These are phyloP conservation scores for Procambarus clarkii DNA, from an alignment of 1,140 invertebrate genomes.

Conservation along the genomic window DNA sequence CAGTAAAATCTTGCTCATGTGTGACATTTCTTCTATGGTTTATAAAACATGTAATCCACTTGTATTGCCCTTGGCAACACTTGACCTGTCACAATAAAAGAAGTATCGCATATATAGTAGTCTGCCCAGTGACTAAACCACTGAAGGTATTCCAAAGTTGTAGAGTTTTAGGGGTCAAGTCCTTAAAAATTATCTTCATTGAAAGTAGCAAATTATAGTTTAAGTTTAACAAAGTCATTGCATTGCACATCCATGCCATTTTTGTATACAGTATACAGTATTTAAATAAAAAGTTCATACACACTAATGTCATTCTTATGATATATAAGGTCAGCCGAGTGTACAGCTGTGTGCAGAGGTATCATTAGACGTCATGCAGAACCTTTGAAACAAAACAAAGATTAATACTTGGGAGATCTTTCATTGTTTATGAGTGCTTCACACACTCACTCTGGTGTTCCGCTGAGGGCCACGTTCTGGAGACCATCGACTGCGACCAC, in stretches of 20 bases:
- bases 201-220: too few relatives aligned
- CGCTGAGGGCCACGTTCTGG: constrained; percentile 33
- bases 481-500: constrained; percentile 31
- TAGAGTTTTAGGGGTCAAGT: too few relatives aligned
- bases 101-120: too few relatives aligned
- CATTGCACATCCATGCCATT: not conserved
- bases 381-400: constrained; percentile 5
- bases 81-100: too few relatives aligned
- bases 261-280: not conserved
- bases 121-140: too few relatives aligned
- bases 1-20: too few relatives aligned
- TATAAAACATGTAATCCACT: too few relatives aligned
- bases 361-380: constrained; percentile 16
- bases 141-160: too few relatives aligned
- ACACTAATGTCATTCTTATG: not conserved
- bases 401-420: constrained; percentile 16
- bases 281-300: not conserved
- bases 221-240: not conserved
- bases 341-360: not conserved
- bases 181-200: too few relatives aligned
- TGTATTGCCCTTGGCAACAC: too few relatives aligned
- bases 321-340: not conserved
- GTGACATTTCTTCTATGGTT: too few relatives aligned
- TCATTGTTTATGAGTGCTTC: not conserved
- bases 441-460: constrained; percentile 30